These are phyloP conservation scores for Tragopan temminckii DNA, from an alignment of 2,797 vertebrate species.

Conservation along the genomic window DNA sequence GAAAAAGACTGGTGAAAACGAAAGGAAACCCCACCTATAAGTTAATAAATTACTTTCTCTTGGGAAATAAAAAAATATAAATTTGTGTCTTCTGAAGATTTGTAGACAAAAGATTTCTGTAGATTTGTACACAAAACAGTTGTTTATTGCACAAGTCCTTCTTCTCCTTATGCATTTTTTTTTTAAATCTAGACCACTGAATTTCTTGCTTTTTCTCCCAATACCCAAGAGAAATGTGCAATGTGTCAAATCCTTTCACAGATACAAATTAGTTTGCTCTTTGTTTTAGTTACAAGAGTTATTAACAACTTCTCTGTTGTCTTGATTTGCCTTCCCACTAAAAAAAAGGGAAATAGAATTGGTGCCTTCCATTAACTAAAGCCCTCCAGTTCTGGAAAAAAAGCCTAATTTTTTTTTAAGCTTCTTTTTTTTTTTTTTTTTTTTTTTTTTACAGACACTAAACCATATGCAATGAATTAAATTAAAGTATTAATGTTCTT, in stretches of 20 bases:
- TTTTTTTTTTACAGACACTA: background rate
- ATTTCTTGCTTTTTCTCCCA: background rate
- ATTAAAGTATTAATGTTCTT: background rate
- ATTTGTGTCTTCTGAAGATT: background rate
- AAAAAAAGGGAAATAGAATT: background rate
- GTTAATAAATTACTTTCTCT: background rate
- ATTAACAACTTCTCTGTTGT: background rate
- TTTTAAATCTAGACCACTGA: background rate
- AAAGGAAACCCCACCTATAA: background rate
- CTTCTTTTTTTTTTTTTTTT: no score
- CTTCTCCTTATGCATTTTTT: background rate
- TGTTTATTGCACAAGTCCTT: background rate
- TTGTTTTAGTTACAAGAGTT: background rate
- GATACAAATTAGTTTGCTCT: background rate
- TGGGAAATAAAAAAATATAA: background rate
- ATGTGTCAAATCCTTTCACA: background rate
- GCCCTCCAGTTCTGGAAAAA: background rate
- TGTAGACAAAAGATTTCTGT: background rate
- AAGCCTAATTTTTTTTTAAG: background rate
- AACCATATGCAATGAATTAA: background rate
- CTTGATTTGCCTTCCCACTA: background rate
- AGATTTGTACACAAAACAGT: background rate
- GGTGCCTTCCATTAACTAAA: background rate
- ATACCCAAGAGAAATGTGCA: background rate
- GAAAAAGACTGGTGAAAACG: fast-evolving